Conservation (phyloP, 2,888 invertebrate genomes). For the Sinhomidia bicolor region DNA sequence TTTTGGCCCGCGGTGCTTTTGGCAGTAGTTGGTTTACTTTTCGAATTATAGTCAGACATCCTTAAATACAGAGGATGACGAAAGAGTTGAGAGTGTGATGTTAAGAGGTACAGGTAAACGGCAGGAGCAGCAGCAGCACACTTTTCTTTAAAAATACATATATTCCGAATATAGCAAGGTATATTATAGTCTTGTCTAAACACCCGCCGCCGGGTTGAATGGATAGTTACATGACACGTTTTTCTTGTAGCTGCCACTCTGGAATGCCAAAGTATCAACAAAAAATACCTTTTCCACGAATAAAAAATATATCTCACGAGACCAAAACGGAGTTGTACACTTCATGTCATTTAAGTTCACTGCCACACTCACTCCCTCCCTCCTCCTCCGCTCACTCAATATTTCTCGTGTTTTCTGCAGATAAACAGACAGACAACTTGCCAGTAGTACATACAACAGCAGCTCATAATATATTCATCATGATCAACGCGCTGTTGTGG, state of each 20-base stretch:
- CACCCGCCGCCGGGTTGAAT: not conserved
- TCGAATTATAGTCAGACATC: not conserved
- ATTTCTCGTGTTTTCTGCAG: no score
- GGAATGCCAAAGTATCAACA: conserved; percentile 50
- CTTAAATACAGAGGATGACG: not conserved
- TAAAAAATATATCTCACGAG: not conserved
- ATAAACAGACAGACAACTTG: conserved; percentile 10
- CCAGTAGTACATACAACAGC: no score
- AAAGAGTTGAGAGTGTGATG: not conserved
- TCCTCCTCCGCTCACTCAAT: not conserved
- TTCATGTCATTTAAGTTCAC: conserved; percentile 50
- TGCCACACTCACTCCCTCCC: not conserved
- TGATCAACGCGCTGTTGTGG: no score
- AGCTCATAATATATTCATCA: no score
- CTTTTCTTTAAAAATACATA: no score
- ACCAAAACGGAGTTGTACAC: conserved; percentile 42
- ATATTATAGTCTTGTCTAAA: no score
- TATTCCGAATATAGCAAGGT: not conserved
- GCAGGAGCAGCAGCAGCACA: not conserved
- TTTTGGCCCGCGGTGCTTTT: not conserved
- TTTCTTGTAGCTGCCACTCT: conserved; percentile 24
- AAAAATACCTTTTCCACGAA: not conserved
- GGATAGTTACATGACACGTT: conserved; percentile 22
- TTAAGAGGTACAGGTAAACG: not conserved
- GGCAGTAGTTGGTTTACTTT: not conserved